phyloP scores from a whole-genome alignment of 92 coral and sea anemone species.

The Montipora capitata region DNA sequence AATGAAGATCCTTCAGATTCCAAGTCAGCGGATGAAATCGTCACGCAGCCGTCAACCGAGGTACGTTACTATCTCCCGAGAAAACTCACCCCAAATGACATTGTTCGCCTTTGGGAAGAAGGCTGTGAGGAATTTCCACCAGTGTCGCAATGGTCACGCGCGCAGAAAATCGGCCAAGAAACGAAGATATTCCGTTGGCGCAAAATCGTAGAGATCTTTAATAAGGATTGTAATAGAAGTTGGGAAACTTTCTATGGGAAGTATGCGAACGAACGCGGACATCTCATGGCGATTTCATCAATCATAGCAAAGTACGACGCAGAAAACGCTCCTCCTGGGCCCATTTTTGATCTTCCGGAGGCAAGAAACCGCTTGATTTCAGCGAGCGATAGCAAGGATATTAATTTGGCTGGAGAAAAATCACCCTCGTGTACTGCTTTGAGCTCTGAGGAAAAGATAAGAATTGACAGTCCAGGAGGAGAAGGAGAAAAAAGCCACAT shows the following conservation, averaged over 20 bases:
- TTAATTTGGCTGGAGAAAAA: conserved; percentile 2
- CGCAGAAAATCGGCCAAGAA: conserved; percentile 99
- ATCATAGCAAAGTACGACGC: conserved; percentile 95
- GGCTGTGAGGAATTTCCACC: conserved; percentile 99
- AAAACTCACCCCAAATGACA: conserved; percentile 95
- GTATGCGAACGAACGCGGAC: conserved; percentile 91
- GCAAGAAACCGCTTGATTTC: conserved; percentile 42
- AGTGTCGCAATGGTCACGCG: conserved; percentile 94
- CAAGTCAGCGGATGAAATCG: conserved; percentile 13
- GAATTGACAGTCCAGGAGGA: conserved; percentile 25
- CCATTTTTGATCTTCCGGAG: conserved; percentile 75
- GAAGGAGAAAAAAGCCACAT: conserved; percentile 66
- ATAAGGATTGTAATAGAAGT: conserved; percentile 84
- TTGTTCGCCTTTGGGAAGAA: conserved; percentile 97
- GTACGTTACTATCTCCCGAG: conserved; percentile 95
- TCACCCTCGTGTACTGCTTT: neutral
- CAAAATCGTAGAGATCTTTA: conserved; percentile 96
- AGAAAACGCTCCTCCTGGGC: conserved; percentile 87
- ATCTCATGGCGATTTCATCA: conserved; percentile 91
- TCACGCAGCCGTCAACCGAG: conserved; percentile 54
- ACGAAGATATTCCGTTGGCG: conserved; percentile 99
- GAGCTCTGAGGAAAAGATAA: conserved; percentile 10
- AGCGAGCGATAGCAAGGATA: conserved; percentile 6
- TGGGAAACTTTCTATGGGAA: conserved; percentile 88
- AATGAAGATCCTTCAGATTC: conserved; percentile 52